Conservation (phyloP, 2,113 vertebrate species). For the Cyrtonyx montezumae region DNA sequence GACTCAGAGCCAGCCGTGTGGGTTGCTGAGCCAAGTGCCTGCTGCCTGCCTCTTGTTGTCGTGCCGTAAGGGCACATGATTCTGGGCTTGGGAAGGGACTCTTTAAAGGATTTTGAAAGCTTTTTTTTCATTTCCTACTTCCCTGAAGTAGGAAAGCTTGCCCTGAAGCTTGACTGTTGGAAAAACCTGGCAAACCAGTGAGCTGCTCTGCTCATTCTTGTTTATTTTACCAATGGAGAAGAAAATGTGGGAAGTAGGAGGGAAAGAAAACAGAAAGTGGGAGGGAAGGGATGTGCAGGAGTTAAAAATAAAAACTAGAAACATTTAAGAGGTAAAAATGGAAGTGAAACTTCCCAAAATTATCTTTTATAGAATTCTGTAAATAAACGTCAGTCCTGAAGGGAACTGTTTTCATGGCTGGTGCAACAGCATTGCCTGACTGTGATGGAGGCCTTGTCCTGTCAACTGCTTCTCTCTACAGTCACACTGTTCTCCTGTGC, state of each 20-base stretch:
- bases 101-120: not conserved
- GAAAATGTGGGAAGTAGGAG: not conserved
- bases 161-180: not conserved
- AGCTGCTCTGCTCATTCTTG: not conserved
- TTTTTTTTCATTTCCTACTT: not conserved
- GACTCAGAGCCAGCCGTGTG: accelerated
- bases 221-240: not conserved
- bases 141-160: not conserved
- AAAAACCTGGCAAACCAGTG: not conserved
- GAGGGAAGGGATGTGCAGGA: not conserved
- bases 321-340: not conserved
- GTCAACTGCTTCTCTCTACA: not conserved
- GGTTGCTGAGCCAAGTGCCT: not conserved
- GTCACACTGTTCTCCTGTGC: not conserved
- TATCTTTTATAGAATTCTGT: not conserved
- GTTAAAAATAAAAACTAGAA: not conserved
- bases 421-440: not conserved
- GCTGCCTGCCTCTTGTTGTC: not conserved
- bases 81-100: not conserved
- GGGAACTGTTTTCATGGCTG: not conserved
- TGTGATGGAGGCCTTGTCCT: not conserved
- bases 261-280: not conserved
- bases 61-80: not conserved
- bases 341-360: not conserved
- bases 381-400: not conserved